Conservation (phyloP, 2,113 vertebrate genomes). For the Microtus oregoni region DNA sequence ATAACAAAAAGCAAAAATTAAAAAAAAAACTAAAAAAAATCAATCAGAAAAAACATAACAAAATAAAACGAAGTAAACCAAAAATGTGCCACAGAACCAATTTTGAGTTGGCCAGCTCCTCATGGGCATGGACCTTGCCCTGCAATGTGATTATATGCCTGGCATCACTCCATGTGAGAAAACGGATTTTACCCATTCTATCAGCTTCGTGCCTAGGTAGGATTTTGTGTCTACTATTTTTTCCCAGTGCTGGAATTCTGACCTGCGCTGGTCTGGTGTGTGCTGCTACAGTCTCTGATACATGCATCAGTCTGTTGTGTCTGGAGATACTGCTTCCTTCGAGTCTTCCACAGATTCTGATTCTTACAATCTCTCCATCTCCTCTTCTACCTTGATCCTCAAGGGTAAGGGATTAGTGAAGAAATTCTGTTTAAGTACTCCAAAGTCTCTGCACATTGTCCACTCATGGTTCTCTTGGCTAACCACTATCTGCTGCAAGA, state of each 20-base stretch:
- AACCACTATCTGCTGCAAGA: not conserved
- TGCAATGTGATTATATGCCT: not conserved
- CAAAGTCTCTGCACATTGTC: not conserved
- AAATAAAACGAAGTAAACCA: not conserved
- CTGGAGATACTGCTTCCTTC: not conserved
- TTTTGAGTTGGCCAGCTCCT: too few species aligned
- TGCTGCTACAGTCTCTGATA: not conserved
- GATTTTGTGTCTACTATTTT: not conserved
- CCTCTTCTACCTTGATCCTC: not conserved
- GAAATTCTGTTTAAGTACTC: not conserved
- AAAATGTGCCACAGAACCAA: not conserved
- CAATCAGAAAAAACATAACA: not conserved
- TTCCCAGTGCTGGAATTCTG: not conserved
- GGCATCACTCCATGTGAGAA: not conserved
- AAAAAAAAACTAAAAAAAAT: not conserved
- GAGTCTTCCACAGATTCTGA: too few species aligned
- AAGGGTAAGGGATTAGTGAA: not conserved
- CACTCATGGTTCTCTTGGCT: not conserved
- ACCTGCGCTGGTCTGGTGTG: not conserved
- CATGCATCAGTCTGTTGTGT: not conserved
- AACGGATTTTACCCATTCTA: not conserved
- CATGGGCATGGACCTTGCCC: too few species aligned
- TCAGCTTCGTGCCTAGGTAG: not conserved
- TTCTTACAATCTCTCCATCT: not conserved
- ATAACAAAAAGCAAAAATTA: not conserved